Evolutionary conservation across 1,140 invertebrate genomes (phyloP), one percentile per base, ranked within the genome.

Genomic region (Caenorhabditis remanei): DNA sequence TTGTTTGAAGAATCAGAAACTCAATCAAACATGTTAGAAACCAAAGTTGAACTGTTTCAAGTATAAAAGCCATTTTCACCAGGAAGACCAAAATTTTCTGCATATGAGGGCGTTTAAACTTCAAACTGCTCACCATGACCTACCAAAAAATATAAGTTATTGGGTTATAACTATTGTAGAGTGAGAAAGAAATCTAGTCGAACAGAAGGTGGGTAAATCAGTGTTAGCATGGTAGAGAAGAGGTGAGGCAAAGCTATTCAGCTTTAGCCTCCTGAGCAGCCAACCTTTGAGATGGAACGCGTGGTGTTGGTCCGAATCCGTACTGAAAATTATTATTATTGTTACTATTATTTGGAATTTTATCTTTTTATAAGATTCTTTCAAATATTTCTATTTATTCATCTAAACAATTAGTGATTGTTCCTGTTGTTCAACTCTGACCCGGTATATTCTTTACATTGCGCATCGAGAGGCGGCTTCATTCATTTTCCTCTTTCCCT

Each of bases 241-340:
- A n/a, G 67, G 67, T 71, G 65, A 46, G n/a, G 11, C 11, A 19
- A 50, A 50, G 19, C 14, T 79, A 85, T 67, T 85, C 85, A 53
- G 85, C 85, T 50, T 85, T 85, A 11, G 63, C 85, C 14, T 71
- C 50, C 40, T 55, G 85, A 43, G 85, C 85, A 32, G 85, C 85
- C 48, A 53, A 85, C 85, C 67, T 85, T 53, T 85, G 85, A 55
- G 53, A 43, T 50, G 63, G 63, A 53, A 67, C 21, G 53, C 79
- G 79, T 32, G 79, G 86, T 43, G 71, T 32, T 65, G 86, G 86
- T 53, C 86, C 86, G 40, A 87, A 83, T 83, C 86, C 86, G 46
- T 56, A 87, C 86, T 87, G 86, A 87, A 87, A 87, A 63, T 24
- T 5, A 6, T 8, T 53, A n/a, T 50, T 14, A n/a, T 32, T 16